Conservation (phyloP, 2,888 invertebrate genomes). For the Eupeodes latifasciatus region DNA sequence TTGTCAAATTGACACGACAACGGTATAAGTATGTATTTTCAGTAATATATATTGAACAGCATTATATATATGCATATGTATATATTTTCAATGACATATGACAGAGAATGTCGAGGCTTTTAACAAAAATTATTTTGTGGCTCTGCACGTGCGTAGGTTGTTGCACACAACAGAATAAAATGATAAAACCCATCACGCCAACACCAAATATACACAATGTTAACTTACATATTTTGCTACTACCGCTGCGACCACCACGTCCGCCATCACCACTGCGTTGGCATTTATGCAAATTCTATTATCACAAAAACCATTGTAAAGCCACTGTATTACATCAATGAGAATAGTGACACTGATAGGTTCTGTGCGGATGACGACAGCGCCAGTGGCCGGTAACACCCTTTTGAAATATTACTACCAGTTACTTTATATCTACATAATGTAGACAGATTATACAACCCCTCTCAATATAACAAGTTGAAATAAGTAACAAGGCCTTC, state of each 20-base stretch:
- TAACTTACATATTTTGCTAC: slow-evolving; percentile 24
- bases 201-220: not conserved
- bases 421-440: not conserved
- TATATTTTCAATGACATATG: slow-evolving; percentile 16
- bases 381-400: slow-evolving; percentile 35
- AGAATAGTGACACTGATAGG: slow-evolving; percentile 8
- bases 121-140: slow-evolving; percentile 3
- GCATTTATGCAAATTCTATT: slow-evolving; percentile 52
- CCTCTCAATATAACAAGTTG: not conserved
- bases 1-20: not conserved
- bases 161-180: slow-evolving; percentile 21
- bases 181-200: slow-evolving; percentile 25
- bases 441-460: slow-evolving; percentile 24
- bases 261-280: not conserved
- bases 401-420: slow-evolving; percentile 51
- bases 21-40: not conserved
- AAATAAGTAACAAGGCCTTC: not conserved
- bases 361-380: not conserved
- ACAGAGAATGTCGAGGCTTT: slow-evolving; percentile 32
- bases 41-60: not conserved
- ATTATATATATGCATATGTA: slow-evolving; percentile 17
- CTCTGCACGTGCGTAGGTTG: slow-evolving; percentile 24
- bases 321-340: slow-evolving; percentile 2
- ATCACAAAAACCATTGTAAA: slow-evolving; percentile 9
- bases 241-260: too few relatives aligned